phyloP scores from a whole-genome alignment of 2,888 invertebrate genomes.

The Lamproptera curius region DNA sequence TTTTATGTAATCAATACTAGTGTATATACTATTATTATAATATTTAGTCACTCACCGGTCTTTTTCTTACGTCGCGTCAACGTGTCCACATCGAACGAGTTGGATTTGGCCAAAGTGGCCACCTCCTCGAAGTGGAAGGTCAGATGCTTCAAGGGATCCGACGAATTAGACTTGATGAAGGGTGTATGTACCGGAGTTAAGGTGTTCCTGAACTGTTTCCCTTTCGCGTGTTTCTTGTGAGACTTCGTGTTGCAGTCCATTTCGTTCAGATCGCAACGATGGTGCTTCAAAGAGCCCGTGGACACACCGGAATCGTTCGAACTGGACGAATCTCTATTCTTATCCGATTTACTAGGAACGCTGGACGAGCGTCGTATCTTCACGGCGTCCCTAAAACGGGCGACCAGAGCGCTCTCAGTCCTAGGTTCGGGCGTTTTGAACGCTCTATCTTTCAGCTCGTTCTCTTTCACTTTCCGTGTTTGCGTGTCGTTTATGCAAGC shows the following conservation, averaged over 20 bases:
- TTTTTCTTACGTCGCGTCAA: constrained; percentile 73
- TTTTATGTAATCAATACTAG: too few relatives aligned
- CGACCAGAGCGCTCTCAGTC: constrained; percentile 60
- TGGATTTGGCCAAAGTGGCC: constrained; percentile 78
- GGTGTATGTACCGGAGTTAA: constrained; percentile 72
- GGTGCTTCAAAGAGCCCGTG: constrained; percentile 80
- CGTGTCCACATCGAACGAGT: constrained; percentile 81
- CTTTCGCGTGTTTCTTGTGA: constrained; percentile 61
- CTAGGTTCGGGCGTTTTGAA: constrained; percentile 66
- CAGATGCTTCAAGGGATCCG: constrained; percentile 80
- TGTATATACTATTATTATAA: too few relatives aligned
- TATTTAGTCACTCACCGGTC: constrained; percentile 60
- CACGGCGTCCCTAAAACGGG: constrained; percentile 72
- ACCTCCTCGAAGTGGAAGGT: constrained; percentile 82
- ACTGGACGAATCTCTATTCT: constrained; percentile 83
- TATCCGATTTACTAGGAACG: constrained; percentile 83
- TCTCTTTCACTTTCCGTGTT: constrained; percentile 33
- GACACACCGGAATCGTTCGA: constrained; percentile 86
- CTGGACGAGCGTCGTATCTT: constrained; percentile 83
- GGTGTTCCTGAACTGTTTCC: constrained; percentile 63
- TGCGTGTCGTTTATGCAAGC: constrained; percentile 59
- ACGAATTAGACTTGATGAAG: constrained; percentile 80
- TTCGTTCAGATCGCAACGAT: constrained; percentile 79
- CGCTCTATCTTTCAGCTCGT: constrained; percentile 47
- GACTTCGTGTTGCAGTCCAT: constrained; percentile 77